These are phyloP conservation scores for Nymphicus hollandicus DNA, from an alignment of 2,113 vertebrate genomes.

Conservation along the genomic window DNA sequence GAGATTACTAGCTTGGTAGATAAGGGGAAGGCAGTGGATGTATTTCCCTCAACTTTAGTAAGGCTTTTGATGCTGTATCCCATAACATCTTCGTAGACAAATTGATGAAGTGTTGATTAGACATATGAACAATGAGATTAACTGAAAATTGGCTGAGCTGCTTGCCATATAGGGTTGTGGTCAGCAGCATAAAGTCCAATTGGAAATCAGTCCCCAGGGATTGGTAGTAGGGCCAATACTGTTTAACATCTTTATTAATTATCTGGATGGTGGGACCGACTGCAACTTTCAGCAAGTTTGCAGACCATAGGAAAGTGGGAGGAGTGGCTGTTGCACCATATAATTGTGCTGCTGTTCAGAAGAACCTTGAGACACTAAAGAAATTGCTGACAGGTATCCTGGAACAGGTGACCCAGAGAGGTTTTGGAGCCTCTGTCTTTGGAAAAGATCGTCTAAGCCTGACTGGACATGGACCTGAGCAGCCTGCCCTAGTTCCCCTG, in stretches of 20 bases:
- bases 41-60: neutral
- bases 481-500: neutral
- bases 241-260: neutral
- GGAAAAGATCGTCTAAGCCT: neutral
- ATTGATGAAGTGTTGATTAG: neutral
- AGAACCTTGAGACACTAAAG: neutral
- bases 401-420: neutral
- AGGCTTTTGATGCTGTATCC: neutral
- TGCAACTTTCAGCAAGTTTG: neutral
- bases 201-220: neutral
- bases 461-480: neutral
- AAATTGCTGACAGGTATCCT: neutral
- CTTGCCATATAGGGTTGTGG: neutral
- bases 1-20: neutral
- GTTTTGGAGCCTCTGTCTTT: neutral
- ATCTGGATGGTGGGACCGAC: neutral
- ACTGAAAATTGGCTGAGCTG: neutral
- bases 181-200: neutral
- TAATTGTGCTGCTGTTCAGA: neutral
- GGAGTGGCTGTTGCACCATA: neutral
- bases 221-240: neutral
- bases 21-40: neutral
- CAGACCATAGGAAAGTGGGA: neutral
- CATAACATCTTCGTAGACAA: neutral
- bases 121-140: neutral